phyloP scores from a whole-genome alignment of 92 coral and sea anemone species.

The Phenganax marumi region DNA sequence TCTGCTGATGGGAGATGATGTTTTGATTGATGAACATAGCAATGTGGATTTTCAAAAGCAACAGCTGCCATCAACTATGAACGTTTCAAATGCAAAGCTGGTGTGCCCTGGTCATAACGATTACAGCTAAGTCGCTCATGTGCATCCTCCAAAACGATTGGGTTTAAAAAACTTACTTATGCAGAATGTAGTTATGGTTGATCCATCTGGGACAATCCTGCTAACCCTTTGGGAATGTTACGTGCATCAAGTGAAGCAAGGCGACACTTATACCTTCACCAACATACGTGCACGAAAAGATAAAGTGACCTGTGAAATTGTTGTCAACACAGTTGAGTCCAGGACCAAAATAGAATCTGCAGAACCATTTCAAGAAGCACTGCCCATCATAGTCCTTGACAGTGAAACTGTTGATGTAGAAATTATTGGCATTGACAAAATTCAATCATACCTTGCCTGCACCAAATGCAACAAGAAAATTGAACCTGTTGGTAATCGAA shows the following conservation, averaged over 20 bases:
- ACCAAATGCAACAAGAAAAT: conserved; percentile 29
- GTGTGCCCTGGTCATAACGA: conserved; percentile 49
- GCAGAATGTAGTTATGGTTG: conserved; percentile 41
- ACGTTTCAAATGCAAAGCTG: conserved; percentile 21
- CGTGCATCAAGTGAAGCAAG: conserved; percentile 13
- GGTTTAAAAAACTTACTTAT: conserved; percentile 7
- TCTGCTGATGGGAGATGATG: conserved; percentile 47
- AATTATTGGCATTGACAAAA: conserved; percentile 28
- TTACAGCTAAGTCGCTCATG: conserved; percentile 46
- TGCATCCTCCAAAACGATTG: conserved; percentile 27
- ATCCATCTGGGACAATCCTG: conserved; percentile 48
- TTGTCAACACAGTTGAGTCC: conserved; percentile 7
- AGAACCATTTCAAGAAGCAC: conserved; percentile 5
- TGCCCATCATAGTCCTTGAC: conserved; percentile 5
- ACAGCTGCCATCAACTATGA: conserved; percentile 27
- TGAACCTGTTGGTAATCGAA: background rate
- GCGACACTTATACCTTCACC: conserved; percentile 22
- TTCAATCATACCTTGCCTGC: conserved; percentile 28
- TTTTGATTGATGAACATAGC: conserved; percentile 11
- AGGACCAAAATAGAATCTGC: background rate
- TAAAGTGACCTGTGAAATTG: conserved; percentile 28
- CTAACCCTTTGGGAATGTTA: conserved; percentile 46
- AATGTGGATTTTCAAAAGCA: conserved; percentile 42
- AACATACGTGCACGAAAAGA: conserved; percentile 20
- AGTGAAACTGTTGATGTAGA: conserved; percentile 32